Base-by-base conservation (phyloP, 1,140 invertebrate species). In the Drosophila orosa region DNA sequence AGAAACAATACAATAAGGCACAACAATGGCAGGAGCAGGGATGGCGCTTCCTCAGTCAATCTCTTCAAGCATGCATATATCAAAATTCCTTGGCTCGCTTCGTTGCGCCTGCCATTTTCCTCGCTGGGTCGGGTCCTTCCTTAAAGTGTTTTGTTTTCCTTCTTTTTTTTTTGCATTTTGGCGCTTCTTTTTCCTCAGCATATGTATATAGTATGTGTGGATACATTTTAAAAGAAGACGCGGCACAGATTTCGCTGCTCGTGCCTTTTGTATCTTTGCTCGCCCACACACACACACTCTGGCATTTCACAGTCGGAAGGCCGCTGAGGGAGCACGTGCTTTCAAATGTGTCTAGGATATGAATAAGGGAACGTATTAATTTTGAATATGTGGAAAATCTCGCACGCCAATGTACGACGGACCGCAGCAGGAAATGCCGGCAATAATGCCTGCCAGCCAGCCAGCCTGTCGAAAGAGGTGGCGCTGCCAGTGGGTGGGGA, bases 351-450 rank as follows among this genome's bases (percentile, higher is more conserved):
- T 80, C 80, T 89, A 87, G 84, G 80, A 89, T 84, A 83, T 84
- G 79, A 78, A 89, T 80, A 78, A 78, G 76, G 72, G 50, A 87
- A 87, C 84, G 84, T 80, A 87, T 87, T 87, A 87, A 87, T 87
- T 87, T 87, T 87, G 84, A 87, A 87, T 87, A 89, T 89, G 80
- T 89, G 85, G 80, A 87, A 80, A 89, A 84, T 87, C 75, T 87
- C 83, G 84, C 83, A 86, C 78, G 65, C 67, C 66, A 59, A 73
- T 66, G 76, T 58, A 60, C 40, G 45, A 19, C 17, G 50, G 44
- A 56, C 59, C 52, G 57, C 75, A 65, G 54, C 65, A 79, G 84
- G 83, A 84, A 89, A 89, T 84, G 83, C 72, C 80, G 78, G 73
- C 74, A 78, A 71, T 78, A 78, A 71, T 72, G 57, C 40, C 65